Base-by-base conservation (phyloP, 2,797 vertebrate genomes). In the Columba guinea region DNA sequence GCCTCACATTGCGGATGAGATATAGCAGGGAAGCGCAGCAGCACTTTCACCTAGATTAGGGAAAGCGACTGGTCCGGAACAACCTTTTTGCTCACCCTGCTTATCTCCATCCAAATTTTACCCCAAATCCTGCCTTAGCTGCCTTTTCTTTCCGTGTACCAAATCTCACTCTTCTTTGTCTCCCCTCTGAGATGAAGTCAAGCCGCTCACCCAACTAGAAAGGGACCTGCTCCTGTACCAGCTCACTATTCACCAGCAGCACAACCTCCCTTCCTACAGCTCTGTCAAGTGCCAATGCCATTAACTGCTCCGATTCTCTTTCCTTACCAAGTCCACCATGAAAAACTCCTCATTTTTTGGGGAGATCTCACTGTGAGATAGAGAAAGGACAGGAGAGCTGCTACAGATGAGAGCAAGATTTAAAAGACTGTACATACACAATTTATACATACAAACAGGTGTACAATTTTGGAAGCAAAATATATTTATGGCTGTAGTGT, bases 31-130 rank as follows among this genome's bases (percentile, higher is more conserved):
- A 94, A 91, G 78, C 28, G 62, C 89, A 51, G 89, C 59, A 28
- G 30, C 49, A 93, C 86, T 96, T 96, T 92, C 94, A 90, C 86
- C 92, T 55, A 79, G 20, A 81, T 48, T 15, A 91, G 87, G 81
- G 58, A 92, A 81, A 90, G 81, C 35, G 1, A 17, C n/a, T 14
- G 51, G 7, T 32, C 67, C 8, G 10, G 32, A 94, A 86, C 8
- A 4, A 86, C 62, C 32, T 58, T 59, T 85, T 84, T 46, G 46
- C 95, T 89, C 9, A 0, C 46, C 65, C 55, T 52, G 71, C 62
- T 93, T 70, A 46, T 41, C 44, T 65, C 51, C 68, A 68, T 64
- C 89, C 49, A 11, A 3, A 49, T 73, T 94, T 78, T 21, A 73
- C 39, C 84, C 30, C 70, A 53, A 62, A 91, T 80, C 70, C 68